phyloP scores from a whole-genome alignment of 1,140 invertebrate species.

The Drosophila pallidifrons region DNA sequence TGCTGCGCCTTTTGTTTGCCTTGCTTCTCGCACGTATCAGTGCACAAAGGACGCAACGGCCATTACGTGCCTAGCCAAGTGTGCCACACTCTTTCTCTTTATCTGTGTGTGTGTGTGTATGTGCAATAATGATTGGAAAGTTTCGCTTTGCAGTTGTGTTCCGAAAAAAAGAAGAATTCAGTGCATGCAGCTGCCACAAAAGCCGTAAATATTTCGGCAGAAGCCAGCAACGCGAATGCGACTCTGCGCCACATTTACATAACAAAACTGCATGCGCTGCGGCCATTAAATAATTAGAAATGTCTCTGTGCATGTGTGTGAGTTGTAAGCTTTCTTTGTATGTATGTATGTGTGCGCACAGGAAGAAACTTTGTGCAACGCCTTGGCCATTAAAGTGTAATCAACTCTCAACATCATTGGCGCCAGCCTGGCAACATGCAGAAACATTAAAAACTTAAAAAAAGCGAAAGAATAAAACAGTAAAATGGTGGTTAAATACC shows the following conservation, averaged over 20 bases:
- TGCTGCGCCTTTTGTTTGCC: conserved; percentile 58
- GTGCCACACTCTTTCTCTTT: conserved; percentile 19
- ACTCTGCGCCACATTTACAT: conserved; percentile 68
- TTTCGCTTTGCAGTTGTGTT: conserved; percentile 71
- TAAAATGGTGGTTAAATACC: conserved; percentile 20
- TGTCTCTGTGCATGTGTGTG: conserved; percentile 51
- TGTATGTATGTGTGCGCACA: not conserved
- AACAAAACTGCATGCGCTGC: conserved; percentile 79
- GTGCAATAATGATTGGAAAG: conserved; percentile 80
- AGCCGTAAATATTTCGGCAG: conserved; percentile 77
- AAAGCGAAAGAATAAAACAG: not conserved
- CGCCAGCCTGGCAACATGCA: conserved; percentile 47
- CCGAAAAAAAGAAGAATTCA: conserved; percentile 50
- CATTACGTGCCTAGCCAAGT: conserved; percentile 78
- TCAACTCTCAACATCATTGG: conserved; percentile 76
- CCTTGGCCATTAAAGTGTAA: conserved; percentile 80
- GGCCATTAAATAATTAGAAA: conserved; percentile 83
- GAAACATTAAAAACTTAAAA: conserved; percentile 37
- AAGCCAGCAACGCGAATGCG: conserved; percentile 5
- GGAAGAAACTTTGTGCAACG: conserved; percentile 64
- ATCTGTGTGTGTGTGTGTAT: conserved; percentile 35
- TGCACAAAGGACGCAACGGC: conserved; percentile 73
- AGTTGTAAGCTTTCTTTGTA: conserved; percentile 4
- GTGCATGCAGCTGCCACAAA: conserved; percentile 56
- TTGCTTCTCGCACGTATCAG: conserved; percentile 69